Evolutionary conservation across 1,140 invertebrate genomes (phyloP).

Genomic region (Papilio glaucus): DNA sequence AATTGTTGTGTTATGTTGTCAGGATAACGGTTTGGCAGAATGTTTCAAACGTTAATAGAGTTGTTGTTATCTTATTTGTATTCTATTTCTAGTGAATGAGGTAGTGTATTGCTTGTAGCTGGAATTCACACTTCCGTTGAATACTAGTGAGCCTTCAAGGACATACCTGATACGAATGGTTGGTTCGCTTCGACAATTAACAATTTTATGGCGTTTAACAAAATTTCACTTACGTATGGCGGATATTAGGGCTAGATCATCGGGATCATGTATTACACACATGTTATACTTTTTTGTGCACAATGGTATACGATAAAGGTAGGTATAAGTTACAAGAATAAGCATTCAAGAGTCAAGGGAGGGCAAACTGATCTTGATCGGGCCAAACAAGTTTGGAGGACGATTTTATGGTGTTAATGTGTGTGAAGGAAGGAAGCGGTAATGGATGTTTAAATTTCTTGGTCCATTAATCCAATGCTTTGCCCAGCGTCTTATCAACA

Average conservation of each 20-base stretch:
- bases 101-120: constrained; percentile 56
- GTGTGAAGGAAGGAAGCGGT: constrained; percentile 12
- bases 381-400: background rate
- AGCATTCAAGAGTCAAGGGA: constrained; percentile 19
- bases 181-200: constrained; percentile 40
- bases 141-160: constrained; percentile 41
- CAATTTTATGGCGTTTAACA: constrained; percentile 26
- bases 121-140: constrained; percentile 52
- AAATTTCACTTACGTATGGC: background rate
- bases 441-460: constrained; percentile 9
- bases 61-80: constrained; percentile 62
- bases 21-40: constrained; percentile 58
- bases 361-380: constrained; percentile 15
- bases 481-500: background rate
- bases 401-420: background rate
- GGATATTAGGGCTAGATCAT: background rate
- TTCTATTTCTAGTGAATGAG: constrained; percentile 63
- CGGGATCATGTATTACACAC: background rate
- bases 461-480: constrained; percentile 4
- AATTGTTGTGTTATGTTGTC: constrained; percentile 46
- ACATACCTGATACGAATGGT: constrained; percentile 44
- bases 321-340: background rate
- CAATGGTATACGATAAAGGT: background rate
- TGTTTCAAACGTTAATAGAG: constrained; percentile 54
- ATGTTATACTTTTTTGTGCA: background rate